These are phyloP conservation scores for Progne subis DNA, from an alignment of 2,113 vertebrate species.

Conservation along the genomic window DNA sequence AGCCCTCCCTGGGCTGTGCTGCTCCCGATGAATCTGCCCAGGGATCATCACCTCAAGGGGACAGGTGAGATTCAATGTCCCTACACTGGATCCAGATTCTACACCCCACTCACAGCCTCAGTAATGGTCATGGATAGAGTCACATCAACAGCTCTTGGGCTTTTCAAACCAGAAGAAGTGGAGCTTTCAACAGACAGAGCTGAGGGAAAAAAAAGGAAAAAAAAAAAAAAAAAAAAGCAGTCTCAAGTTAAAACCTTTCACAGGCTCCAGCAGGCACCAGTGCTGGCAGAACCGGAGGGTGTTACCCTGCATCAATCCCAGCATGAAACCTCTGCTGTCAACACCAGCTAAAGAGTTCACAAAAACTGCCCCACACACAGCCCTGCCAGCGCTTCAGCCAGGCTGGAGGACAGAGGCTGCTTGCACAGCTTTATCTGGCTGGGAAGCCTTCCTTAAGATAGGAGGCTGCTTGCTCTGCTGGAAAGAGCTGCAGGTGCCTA, in stretches of 20 bases:
- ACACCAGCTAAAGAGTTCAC: not conserved
- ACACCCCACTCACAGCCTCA: not conserved
- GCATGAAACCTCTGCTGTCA: constrained; percentile 17
- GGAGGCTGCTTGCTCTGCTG: not conserved
- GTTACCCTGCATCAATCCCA: not conserved
- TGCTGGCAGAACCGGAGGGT: not conserved
- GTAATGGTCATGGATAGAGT: not conserved
- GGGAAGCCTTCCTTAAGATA: not conserved
- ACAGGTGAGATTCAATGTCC: not conserved
- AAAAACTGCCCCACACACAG: not conserved
- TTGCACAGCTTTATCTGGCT: not conserved
- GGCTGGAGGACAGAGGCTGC: not conserved
- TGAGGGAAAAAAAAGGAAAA: not conserved
- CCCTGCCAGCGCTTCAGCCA: not conserved
- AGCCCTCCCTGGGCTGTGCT: not conserved
- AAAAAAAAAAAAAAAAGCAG: not conserved
- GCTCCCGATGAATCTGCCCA: not conserved
- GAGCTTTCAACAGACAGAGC: not conserved
- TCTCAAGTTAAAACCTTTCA: not conserved
- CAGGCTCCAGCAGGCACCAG: not conserved
- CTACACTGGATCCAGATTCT: not conserved
- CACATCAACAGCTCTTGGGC: not conserved
- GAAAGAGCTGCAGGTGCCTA: not conserved
- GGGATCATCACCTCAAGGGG: not conserved
- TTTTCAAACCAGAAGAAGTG: not conserved